Conservation (phyloP, 2,113 vertebrate genomes). For the Pantherophis guttatus region DNA sequence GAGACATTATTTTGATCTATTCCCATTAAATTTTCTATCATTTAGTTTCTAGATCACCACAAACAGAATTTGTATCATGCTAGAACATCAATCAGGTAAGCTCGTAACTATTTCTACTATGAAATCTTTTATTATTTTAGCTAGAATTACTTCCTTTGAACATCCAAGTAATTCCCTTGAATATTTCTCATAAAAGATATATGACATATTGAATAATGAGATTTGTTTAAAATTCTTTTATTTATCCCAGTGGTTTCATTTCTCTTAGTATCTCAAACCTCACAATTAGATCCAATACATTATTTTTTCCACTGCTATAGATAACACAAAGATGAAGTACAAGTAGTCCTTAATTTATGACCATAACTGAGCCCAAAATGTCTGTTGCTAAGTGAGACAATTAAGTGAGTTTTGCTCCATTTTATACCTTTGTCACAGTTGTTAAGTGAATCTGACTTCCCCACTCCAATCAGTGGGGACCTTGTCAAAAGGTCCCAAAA, state of each 20-base stretch:
- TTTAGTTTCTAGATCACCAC: neutral
- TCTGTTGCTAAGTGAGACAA: too few species aligned
- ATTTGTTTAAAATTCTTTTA: neutral
- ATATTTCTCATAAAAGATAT: neutral
- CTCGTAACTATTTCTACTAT: neutral
- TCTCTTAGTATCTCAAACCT: neutral
- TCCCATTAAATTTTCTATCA: neutral
- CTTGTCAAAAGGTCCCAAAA: neutral
- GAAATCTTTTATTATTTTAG: neutral
- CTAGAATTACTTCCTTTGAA: neutral
- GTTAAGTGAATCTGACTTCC: neutral
- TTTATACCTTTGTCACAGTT: too few species aligned
- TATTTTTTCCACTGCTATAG: neutral
- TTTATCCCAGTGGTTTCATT: neutral
- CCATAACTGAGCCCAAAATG: too few species aligned
- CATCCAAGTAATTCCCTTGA: neutral
- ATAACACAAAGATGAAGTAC: neutral
- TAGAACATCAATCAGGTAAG: neutral
- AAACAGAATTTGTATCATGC: neutral
- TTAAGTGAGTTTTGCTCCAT: too few species aligned
- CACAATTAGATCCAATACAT: neutral
- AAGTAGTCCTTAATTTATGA: too few species aligned
- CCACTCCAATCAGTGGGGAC: neutral
- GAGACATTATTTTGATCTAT: neutral
- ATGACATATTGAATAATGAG: neutral